A percentile compares a stretch with the other conserved stretches of the same genome.
These are phyloP conservation scores for Aphis craccivora DNA, from an alignment of 1,140 invertebrate species.

Conservation along the genomic window DNA sequence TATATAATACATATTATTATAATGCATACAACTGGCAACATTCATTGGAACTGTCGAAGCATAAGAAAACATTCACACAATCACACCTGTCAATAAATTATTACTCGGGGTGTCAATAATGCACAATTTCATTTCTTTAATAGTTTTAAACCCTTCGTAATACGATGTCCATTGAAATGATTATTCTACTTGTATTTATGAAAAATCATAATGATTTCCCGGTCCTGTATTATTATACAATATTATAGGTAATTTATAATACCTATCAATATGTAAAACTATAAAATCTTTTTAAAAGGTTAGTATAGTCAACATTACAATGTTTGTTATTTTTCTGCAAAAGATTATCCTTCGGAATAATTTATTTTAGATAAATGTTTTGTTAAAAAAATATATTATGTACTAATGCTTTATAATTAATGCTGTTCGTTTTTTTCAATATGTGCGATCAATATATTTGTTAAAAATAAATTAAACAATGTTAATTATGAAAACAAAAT, in stretches of 20 bases:
- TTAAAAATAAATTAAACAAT: neutral
- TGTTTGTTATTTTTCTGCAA: neutral
- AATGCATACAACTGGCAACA: neutral
- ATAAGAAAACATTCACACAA: neutral
- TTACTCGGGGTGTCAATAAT: neutral
- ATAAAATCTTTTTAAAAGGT: neutral
- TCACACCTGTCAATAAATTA: slow-evolving; percentile 33
- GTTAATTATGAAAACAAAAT: neutral
- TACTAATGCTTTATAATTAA: neutral
- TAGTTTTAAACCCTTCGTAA: neutral
- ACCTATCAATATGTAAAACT: neutral
- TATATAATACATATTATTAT: slow-evolving; percentile 3
- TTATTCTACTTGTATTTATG: neutral
- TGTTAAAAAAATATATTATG: no score
- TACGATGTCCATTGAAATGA: neutral
- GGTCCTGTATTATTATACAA: neutral
- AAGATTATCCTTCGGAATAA: neutral
- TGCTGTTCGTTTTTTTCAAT: neutral
- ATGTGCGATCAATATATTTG: neutral
- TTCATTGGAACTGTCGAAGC: neutral
- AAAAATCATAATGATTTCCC: neutral
- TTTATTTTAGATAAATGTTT: neutral
- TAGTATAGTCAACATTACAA: neutral
- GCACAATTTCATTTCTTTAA: slow-evolving; percentile 28
- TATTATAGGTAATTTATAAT: neutral